Percentiles rank a stretch among this genome's conserved stretches.
phyloP scores from a whole-genome alignment of 2,113 vertebrate species.

The Aviceda subcristata region DNA sequence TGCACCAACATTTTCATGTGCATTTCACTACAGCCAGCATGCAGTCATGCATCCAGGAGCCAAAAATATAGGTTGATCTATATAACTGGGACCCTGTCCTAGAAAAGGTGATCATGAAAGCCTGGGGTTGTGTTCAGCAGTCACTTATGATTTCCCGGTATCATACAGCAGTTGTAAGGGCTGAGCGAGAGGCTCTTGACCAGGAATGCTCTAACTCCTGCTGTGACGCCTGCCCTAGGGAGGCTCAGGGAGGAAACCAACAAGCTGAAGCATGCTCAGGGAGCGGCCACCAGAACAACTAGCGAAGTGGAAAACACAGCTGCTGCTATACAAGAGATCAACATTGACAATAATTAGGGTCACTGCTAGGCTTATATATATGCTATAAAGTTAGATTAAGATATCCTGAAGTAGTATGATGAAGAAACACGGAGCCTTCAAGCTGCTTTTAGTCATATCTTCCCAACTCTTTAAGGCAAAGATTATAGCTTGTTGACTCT shows the following conservation, averaged over 20 bases:
- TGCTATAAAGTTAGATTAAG: background rate
- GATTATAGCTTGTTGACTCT: background rate
- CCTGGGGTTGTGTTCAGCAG: background rate
- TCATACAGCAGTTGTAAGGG: background rate
- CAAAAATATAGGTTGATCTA: background rate
- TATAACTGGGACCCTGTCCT: too few species aligned
- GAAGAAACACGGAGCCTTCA: background rate
- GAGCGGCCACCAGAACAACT: background rate
- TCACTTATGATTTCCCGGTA: background rate
- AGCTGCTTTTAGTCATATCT: background rate
- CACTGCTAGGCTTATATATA: background rate
- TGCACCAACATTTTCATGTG: background rate
- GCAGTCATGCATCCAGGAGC: background rate
- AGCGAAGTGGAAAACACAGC: fast-evolving
- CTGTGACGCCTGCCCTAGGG: background rate
- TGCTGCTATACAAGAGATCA: background rate
- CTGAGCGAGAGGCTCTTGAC: background rate
- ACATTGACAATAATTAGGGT: background rate
- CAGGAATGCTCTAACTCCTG: background rate
- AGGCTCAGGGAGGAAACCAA: background rate
- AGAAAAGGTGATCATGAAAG: background rate
- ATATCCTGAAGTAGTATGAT: background rate
- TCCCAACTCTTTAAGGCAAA: background rate
- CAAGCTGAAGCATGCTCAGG: background rate
- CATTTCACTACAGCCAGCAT: background rate